These are phyloP conservation scores for Fistularia tabacaria DNA, from an alignment of 2,797 vertebrate species.

Conservation along the genomic window DNA sequence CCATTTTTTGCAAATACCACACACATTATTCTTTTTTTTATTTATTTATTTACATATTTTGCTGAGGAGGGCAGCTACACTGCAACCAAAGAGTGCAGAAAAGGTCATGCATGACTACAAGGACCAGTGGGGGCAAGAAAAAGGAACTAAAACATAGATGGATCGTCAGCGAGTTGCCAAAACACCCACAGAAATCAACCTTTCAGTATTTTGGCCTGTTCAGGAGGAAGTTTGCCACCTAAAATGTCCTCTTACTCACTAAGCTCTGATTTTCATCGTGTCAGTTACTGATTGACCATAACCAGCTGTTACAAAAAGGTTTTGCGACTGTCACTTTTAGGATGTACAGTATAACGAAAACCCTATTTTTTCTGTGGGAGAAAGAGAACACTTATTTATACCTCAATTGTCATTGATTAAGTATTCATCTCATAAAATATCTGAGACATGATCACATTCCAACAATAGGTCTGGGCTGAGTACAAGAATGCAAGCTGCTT, in stretches of 20 bases:
- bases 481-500: too few relatives aligned
- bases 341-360: too few relatives aligned
- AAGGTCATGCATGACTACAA: constrained; percentile 52
- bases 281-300: too few relatives aligned
- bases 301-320: constrained; percentile 8
- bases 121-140: constrained; percentile 19
- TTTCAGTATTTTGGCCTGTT: constrained; percentile 22
- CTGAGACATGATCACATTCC: too few relatives aligned
- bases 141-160: background rate
- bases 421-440: too few relatives aligned
- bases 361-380: too few relatives aligned
- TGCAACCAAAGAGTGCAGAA: constrained; percentile 24
- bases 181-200: constrained; percentile 34
- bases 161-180: constrained; percentile 45
- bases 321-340: background rate
- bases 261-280: too few relatives aligned
- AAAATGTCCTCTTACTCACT: too few relatives aligned
- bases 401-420: too few relatives aligned
- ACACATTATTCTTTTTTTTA: constrained; percentile 1
- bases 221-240: background rate
- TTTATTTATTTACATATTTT: constrained; percentile 5
- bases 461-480: too few relatives aligned
- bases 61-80: constrained; percentile 19
- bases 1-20: constrained; percentile 31
- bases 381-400: too few relatives aligned